These are phyloP conservation scores for Mythimna loreyi DNA, from an alignment of 2,888 invertebrate genomes.

Conservation along the genomic window DNA sequence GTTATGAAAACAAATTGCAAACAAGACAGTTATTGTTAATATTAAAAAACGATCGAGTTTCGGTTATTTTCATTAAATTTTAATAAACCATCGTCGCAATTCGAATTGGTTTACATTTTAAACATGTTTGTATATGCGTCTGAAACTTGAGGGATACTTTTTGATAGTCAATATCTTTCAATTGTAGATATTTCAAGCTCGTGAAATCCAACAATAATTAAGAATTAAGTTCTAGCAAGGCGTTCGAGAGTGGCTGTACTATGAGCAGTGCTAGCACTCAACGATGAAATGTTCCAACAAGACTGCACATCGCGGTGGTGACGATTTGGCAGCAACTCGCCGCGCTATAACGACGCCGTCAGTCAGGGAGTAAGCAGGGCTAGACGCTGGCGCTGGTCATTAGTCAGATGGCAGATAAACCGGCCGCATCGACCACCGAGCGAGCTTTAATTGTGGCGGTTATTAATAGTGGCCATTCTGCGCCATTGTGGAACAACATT, in stretches of 20 bases:
- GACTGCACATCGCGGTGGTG: not conserved
- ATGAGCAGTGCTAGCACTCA: not conserved
- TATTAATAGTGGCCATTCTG: conserved; percentile 62
- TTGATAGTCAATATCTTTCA: not conserved
- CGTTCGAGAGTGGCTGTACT: not conserved
- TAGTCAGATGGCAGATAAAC: conserved; percentile 65
- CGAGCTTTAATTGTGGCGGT: conserved; percentile 66
- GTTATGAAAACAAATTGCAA: conserved; percentile 16
- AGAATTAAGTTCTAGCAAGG: not conserved
- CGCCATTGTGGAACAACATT: conserved; percentile 54
- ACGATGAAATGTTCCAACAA: conserved; percentile 20
- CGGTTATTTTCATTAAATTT: conserved; percentile 3
- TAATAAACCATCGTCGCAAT: not conserved
- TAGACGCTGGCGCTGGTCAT: conserved; percentile 58
- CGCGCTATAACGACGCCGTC: conserved; percentile 17
- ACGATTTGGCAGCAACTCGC: conserved; percentile 2
- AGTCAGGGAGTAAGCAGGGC: conserved; percentile 19
- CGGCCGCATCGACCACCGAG: conserved; percentile 65
- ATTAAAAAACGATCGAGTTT: conserved; percentile 6
- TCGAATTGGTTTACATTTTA: not conserved
- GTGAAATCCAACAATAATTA: not conserved
- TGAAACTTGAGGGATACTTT: not conserved
- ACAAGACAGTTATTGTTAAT: conserved; percentile 5
- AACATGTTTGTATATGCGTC: not conserved
- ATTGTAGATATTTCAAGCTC: not conserved